Base-by-base conservation (phyloP, 2,113 vertebrate genomes). In the Seriola dumerili region DNA sequence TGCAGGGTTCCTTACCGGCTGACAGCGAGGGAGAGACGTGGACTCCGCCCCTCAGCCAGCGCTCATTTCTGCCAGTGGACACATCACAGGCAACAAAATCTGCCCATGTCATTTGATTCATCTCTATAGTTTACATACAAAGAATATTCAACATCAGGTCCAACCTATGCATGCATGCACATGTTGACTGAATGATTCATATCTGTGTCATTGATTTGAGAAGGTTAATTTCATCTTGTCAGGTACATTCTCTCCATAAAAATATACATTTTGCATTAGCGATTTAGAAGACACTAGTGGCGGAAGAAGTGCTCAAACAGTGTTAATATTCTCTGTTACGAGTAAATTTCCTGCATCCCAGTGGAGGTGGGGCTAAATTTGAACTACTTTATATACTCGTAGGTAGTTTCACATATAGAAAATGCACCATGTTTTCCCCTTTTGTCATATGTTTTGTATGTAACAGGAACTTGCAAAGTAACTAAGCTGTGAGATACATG, bases 1-100 rank as follows among this genome's bases (percentile, higher is more conserved):
- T 82, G 86, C 76, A 69, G 81, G 81, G 84, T 85, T 91, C 75
- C 80, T 81, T 14, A 34, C 62, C 19, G 36, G 80, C 52, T 94
- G 92, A 94, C 84, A 81, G 88, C 94, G 85, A 83, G 87, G 73
- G 50, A 88, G 80, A 86, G 92, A 89, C 85, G 32, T 80, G 82
- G 86, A 85, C 94, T 90, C 93, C 94, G 76, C 93, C 89, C 91
- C 75, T 83, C 85, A 90, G 82, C 87, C 91, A 77, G 75, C 7
- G 4, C 80, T 89, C 83, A 72, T 84, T 79, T 77, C 88, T 82
- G 54, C 80, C 80, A 69, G 66, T 89, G 91, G 92, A 92, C 91
- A 88, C 81, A 89, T 93, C 88, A 90, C 72, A 87, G 58, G 58
- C 68, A 81, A 79, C 83, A 74, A 59, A 29, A 88, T 69, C 67